These are phyloP conservation scores for Scaptomyza cyrtandrae DNA, from an alignment of 2,888 invertebrate species.

Conservation along the genomic window DNA sequence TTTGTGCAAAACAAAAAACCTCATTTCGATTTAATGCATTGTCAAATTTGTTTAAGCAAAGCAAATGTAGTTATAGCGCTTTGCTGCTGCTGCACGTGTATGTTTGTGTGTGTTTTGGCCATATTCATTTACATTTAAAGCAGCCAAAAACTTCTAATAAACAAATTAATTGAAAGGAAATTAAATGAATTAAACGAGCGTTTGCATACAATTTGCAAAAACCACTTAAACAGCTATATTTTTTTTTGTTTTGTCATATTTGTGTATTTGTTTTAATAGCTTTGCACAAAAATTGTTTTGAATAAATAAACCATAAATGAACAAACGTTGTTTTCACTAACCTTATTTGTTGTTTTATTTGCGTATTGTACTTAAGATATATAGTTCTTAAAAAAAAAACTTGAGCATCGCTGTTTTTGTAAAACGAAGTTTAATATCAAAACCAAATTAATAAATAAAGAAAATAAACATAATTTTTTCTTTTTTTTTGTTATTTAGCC, in stretches of 20 bases:
- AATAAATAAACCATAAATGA: background rate
- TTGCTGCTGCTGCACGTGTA: background rate
- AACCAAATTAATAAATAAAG: no score
- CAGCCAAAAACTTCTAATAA: background rate
- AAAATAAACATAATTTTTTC: no score
- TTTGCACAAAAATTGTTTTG: background rate
- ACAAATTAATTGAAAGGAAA: constrained; percentile 8
- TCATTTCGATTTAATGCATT: constrained; percentile 34
- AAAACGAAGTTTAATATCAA: no score
- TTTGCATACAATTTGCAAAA: background rate
- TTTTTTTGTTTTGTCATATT: background rate
- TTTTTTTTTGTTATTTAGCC: no score
- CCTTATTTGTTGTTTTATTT: background rate
- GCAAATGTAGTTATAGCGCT: constrained; percentile 13
- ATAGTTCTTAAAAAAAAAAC: no score
- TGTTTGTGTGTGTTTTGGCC: background rate
- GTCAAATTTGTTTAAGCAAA: constrained; percentile 35
- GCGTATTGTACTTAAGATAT: background rate
- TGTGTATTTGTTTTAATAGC: background rate
- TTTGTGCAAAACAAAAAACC: constrained; percentile 23
- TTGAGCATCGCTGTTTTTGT: no score
- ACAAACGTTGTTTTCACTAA: background rate
- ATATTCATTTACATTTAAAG: constrained; percentile 13
- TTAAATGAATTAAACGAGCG: background rate
- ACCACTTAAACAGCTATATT: background rate